Evolutionary conservation across 2,888 invertebrate species (phyloP).

Genomic region (Parnassius orleans): DNA sequence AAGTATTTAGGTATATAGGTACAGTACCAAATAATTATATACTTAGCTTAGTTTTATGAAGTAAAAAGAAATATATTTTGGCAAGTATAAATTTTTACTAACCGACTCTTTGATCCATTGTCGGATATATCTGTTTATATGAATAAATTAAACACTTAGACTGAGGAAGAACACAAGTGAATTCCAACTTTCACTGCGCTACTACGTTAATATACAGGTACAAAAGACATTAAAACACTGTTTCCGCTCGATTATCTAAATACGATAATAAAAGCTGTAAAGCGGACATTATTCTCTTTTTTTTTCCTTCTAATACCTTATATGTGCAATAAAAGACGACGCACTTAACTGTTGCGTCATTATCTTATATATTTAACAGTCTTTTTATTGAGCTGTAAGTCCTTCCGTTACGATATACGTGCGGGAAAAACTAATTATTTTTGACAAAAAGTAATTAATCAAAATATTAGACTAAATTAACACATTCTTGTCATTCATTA

Average conservation of each 20-base stretch:
- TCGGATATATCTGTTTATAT: slow-evolving; percentile 11
- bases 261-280: slow-evolving; percentile 38
- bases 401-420: too few species aligned
- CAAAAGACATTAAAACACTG: slow-evolving; percentile 33
- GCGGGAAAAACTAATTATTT: too few species aligned
- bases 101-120: slow-evolving; percentile 51
- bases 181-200: slow-evolving; percentile 33
- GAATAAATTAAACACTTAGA: slow-evolving; percentile 14
- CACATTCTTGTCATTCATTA: too few species aligned
- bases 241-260: slow-evolving; percentile 54
- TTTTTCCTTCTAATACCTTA: slow-evolving; percentile 32
- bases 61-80: too few species aligned
- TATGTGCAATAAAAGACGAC: slow-evolving; percentile 32
- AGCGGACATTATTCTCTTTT: slow-evolving; percentile 32
- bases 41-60: too few species aligned
- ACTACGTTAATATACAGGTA: slow-evolving; percentile 40
- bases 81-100: slow-evolving; percentile 30
- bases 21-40: too few species aligned
- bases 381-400: too few species aligned
- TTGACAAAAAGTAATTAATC: too few species aligned
- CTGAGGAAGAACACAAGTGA: not conserved
- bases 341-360: slow-evolving; percentile 13
- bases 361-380: too few species aligned
- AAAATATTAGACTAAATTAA: too few species aligned
- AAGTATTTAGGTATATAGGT: too few species aligned